phyloP scores from a whole-genome alignment of 2,113 vertebrate species.

The Apistogramma diplotaenia region DNA sequence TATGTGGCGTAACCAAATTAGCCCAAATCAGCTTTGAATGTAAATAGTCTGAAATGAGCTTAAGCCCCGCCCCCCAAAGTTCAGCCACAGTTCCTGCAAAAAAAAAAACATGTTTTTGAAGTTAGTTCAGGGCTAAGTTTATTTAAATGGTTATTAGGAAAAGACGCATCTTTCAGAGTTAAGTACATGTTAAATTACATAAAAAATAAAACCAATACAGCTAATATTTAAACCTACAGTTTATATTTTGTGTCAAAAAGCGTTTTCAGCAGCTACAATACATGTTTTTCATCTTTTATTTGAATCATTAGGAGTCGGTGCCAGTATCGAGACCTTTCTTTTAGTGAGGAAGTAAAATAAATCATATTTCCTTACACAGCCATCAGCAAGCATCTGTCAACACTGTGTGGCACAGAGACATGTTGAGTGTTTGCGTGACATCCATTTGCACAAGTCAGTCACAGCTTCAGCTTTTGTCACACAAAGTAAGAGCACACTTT shows the following conservation, averaged over 20 bases:
- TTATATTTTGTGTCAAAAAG: background rate
- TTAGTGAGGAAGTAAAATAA: background rate
- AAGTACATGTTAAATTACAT: background rate
- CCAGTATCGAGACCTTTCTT: background rate
- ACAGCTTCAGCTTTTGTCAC: background rate
- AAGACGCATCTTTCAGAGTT: background rate
- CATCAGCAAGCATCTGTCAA: background rate
- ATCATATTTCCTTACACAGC: background rate
- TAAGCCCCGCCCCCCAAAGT: background rate
- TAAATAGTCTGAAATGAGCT: background rate
- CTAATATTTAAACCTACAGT: too few relatives aligned
- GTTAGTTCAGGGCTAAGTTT: background rate
- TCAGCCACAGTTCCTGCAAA: background rate
- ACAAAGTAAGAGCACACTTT: constrained; percentile 59
- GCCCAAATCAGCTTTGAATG: constrained; percentile 4
- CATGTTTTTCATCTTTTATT: constrained; percentile 12
- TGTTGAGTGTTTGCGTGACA: background rate
- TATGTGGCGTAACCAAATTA: background rate
- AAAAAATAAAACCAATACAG: background rate
- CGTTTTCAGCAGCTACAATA: background rate
- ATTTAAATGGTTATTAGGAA: background rate
- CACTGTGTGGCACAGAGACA: background rate
- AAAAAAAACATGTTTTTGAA: background rate
- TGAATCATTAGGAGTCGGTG: background rate
- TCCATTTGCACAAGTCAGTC: constrained; percentile 4